These are phyloP conservation scores for Potamarius usumacintae DNA, from an alignment of 2,113 vertebrate genomes.

Conservation along the genomic window DNA sequence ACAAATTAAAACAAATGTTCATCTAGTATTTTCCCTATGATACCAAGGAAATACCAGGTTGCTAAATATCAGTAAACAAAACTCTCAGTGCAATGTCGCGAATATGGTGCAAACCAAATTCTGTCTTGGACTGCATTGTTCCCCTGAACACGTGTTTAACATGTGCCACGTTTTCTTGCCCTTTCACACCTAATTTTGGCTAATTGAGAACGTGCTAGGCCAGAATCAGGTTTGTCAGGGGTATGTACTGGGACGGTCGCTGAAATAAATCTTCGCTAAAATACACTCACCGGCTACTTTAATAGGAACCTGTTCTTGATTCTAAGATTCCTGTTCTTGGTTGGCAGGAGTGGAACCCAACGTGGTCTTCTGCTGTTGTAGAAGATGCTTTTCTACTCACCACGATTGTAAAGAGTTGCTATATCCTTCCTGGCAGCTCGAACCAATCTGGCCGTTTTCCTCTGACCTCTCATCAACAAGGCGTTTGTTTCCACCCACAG, in stretches of 20 bases:
- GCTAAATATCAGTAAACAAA: neutral
- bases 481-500: too few relatives aligned
- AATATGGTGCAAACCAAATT: neutral
- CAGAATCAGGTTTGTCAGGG: neutral
- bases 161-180: neutral
- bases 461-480: too few relatives aligned
- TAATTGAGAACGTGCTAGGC: neutral
- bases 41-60: neutral
- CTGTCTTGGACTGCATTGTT: neutral
- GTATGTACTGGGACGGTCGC: neutral
- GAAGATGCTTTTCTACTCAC: too few relatives aligned
- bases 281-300: neutral
- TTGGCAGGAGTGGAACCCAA: too few relatives aligned
- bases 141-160: neutral
- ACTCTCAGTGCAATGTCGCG: neutral
- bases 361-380: too few relatives aligned
- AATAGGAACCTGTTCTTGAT: too few relatives aligned
- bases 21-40: neutral
- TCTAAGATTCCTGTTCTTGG: too few relatives aligned
- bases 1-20: neutral
- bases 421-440: too few relatives aligned
- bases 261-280: slow-evolving; percentile 15
- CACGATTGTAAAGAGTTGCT: too few relatives aligned
- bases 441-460: too few relatives aligned
- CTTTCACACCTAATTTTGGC: neutral